Conservation (phyloP, 2,113 vertebrate species). For the Montifringilla adamsi region DNA sequence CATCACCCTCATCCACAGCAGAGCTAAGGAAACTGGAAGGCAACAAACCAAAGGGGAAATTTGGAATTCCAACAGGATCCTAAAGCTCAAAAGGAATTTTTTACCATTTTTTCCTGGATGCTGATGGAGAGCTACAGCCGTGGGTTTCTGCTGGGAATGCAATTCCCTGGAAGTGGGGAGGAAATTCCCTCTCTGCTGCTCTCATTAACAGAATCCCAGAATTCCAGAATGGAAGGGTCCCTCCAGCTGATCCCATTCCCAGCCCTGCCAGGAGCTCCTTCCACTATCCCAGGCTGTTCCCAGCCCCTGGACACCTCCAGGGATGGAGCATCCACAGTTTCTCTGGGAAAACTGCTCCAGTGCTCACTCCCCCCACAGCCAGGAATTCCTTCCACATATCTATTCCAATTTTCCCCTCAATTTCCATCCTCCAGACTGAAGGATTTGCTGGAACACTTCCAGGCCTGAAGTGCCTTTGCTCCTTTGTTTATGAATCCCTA, state of each 20-base stretch:
- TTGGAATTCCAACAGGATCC: neutral
- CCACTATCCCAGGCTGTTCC: accelerated
- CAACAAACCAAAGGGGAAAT: neutral
- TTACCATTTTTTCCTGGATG: accelerated
- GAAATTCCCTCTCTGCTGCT: neutral
- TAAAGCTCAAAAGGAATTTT: neutral
- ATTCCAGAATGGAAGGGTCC: neutral
- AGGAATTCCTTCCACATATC: neutral
- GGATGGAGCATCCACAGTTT: neutral
- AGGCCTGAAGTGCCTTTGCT: neutral
- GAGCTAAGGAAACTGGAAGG: neutral
- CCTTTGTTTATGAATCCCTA: neutral
- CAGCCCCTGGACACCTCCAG: neutral
- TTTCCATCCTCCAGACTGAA: neutral
- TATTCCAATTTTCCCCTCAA: neutral
- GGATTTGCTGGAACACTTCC: neutral
- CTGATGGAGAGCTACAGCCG: neutral
- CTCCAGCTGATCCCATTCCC: neutral
- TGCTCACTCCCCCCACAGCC: neutral
- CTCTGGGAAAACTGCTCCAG: neutral
- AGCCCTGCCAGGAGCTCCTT: neutral
- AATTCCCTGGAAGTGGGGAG: neutral
- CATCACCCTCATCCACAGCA: neutral
- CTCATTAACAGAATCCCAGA: neutral
- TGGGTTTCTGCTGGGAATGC: neutral